Conservation (phyloP, 2,888 invertebrate species). For the Chironomus tentans region DNA sequence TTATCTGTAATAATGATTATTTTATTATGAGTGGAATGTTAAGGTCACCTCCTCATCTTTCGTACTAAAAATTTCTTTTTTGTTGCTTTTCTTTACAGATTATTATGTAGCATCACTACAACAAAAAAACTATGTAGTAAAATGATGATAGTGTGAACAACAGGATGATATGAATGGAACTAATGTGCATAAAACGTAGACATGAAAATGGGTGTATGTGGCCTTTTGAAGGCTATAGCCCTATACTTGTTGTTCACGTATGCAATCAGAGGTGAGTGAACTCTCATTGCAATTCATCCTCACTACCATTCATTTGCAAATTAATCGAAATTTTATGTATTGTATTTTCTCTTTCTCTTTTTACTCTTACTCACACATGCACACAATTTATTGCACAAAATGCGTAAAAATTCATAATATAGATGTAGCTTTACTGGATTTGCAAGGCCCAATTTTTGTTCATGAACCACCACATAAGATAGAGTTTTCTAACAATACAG, state of each 20-base stretch:
- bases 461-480: conserved; percentile 64
- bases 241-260: conserved; percentile 39
- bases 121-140: not conserved
- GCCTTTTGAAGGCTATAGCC: conserved; percentile 41
- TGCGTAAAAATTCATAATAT: conserved; percentile 16
- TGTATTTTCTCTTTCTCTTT: not conserved
- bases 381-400: not conserved
- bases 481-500: conserved; percentile 69
- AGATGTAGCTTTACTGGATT: conserved; percentile 46
- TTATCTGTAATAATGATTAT: not conserved
- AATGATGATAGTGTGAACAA: not conserved
- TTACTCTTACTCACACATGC: not conserved
- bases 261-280: conserved; percentile 40
- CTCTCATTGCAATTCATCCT: conserved; percentile 42
- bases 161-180: conserved; percentile 20
- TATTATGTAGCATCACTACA: not conserved
- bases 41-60: no score
- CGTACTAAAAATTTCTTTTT: no score
- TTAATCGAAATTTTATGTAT: not conserved
- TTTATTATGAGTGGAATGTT: not conserved
- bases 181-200: conserved; percentile 16
- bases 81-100: not conserved
- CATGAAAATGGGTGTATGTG: conserved; percentile 42
- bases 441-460: conserved; percentile 58
- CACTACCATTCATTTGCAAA: conserved; percentile 29